Evolutionary conservation across 2,113 vertebrate genomes (phyloP).

Genomic region (Microcebus murinus): DNA sequence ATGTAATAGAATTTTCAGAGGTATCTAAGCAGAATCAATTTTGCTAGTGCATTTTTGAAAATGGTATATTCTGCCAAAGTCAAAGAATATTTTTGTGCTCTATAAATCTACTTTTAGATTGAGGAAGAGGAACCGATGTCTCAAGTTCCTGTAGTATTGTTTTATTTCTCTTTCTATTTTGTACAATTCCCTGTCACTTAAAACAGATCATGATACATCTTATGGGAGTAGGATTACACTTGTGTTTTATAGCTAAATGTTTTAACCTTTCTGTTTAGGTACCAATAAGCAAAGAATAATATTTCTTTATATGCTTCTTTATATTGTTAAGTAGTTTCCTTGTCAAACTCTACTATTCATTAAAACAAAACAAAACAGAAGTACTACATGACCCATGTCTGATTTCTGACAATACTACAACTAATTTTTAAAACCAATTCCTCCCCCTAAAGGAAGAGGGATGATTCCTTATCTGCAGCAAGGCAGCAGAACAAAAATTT

Average conservation of each 20-base stretch:
- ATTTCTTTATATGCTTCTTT: no score
- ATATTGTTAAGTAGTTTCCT: no score
- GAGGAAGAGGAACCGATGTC: neutral
- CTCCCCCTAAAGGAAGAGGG: neutral
- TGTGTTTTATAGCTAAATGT: no score
- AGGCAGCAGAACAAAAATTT: neutral
- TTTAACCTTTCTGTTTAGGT: no score
- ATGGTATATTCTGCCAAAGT: neutral
- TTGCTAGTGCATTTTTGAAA: neutral
- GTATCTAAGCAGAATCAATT: neutral
- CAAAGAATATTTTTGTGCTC: neutral
- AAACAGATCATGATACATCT: no score
- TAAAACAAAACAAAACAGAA: neutral
- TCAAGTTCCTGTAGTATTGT: neutral
- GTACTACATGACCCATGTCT: neutral
- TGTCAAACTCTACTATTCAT: no score
- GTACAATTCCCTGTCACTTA: neutral
- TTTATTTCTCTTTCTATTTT: constrained; percentile 44
- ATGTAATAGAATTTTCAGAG: neutral
- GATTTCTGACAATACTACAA: neutral
- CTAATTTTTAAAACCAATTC: neutral
- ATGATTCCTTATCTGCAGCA: neutral
- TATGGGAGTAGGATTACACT: no score
- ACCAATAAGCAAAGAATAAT: no score
- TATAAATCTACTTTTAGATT: neutral